Conservation (phyloP, 2,797 vertebrate genomes). For the Clamator glandarius region DNA sequence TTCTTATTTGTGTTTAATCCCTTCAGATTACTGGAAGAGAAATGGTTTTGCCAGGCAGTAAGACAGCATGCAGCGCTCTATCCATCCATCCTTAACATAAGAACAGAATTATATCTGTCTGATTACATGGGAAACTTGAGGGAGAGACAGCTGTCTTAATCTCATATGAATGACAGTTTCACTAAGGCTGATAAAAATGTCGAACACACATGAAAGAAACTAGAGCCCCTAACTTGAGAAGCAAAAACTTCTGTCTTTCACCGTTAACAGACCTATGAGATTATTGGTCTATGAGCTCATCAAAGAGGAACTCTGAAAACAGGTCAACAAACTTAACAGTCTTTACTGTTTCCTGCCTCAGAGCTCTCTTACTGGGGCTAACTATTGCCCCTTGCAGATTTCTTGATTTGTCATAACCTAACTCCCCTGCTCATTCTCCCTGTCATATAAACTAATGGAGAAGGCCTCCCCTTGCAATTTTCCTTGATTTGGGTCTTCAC, state of each 20-base stretch:
- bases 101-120: background rate
- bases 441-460: constrained; percentile 22
- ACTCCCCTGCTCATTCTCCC: background rate
- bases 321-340: background rate
- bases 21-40: background rate
- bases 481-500: constrained; percentile 1
- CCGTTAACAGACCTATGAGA: constrained; percentile 13
- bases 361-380: background rate
- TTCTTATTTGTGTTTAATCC: background rate
- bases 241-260: constrained; percentile 25
- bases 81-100: background rate
- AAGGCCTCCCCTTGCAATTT: background rate
- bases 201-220: constrained; percentile 23
- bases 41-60: background rate
- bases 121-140: background rate
- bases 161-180: constrained; percentile 16
- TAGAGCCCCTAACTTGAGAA: background rate
- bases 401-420: constrained; percentile 21
- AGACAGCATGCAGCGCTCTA: background rate
- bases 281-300: constrained; percentile 48
- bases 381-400: background rate
- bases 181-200: constrained; percentile 9
- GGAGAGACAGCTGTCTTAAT: background rate
- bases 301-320: constrained; percentile 25
- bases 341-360: constrained; percentile 54